phyloP scores from a whole-genome alignment of 2,113 vertebrate species.

The Noctilio leporinus region DNA sequence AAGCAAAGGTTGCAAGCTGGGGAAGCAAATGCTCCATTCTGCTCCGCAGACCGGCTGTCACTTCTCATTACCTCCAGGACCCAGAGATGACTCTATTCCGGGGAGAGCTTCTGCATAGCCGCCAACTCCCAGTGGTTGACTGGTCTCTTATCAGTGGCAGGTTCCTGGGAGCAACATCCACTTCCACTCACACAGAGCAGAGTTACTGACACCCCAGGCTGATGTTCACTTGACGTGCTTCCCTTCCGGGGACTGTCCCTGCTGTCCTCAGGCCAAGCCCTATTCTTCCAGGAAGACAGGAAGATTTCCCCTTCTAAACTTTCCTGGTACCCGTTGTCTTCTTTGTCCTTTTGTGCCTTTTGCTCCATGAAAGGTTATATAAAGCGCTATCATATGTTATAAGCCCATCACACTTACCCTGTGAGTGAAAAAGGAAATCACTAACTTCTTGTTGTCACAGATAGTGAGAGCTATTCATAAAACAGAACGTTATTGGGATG shows the following conservation, averaged over 20 bases:
- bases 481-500: neutral
- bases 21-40: neutral
- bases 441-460: neutral
- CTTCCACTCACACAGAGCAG: rapidly evolving
- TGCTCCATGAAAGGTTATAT: neutral
- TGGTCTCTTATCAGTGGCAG: neutral
- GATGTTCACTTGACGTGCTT: neutral
- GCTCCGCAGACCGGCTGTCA: neutral
- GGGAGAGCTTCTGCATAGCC: neutral
- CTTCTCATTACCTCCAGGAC: neutral
- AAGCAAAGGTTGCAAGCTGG: neutral
- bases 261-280: neutral
- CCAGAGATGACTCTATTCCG: constrained; percentile 24
- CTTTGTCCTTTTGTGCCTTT: neutral
- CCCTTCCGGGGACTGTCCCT: neutral
- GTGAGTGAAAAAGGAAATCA: neutral
- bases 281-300: neutral
- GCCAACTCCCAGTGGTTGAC: neutral
- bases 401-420: neutral
- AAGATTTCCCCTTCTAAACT: neutral
- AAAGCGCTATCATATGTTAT: neutral
- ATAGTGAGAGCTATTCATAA: neutral
- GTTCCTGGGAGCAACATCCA: neutral
- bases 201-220: neutral
- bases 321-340: neutral